Evolutionary conservation across 2,113 vertebrate species (phyloP).

Genomic region (Etheostoma cragini): DNA sequence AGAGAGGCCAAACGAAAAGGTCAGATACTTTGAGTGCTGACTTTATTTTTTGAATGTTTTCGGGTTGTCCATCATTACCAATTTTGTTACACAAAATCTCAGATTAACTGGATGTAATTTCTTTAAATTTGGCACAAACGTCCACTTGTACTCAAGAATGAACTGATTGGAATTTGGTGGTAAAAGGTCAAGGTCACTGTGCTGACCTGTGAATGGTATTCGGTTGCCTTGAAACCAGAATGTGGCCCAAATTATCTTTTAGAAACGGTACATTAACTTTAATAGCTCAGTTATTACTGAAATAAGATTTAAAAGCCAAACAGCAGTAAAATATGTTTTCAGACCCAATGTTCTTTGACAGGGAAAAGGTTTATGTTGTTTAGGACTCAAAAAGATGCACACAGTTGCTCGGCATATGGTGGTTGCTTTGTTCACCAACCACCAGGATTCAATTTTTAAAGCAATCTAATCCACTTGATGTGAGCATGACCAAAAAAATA

Average conservation of each 20-base stretch:
- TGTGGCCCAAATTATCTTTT: background rate
- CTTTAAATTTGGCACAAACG: too few species aligned
- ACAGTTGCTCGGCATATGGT: background rate
- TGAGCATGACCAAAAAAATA: background rate
- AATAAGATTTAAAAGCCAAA: background rate
- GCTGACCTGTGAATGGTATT: background rate
- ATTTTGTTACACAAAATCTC: too few species aligned
- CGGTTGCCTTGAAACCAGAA: background rate
- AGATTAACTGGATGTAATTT: too few species aligned
- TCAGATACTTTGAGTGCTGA: constrained; percentile 9
- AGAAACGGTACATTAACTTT: background rate
- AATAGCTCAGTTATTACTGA: background rate
- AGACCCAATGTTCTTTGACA: background rate
- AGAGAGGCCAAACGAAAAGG: constrained; percentile 84
- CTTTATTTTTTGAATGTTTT: background rate
- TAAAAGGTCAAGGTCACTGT: too few species aligned
- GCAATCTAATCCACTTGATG: background rate
- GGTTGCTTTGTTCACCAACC: background rate
- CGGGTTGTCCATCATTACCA: too few species aligned
- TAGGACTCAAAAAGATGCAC: background rate
- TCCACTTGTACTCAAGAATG: too few species aligned
- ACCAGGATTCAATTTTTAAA: background rate
- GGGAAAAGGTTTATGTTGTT: background rate
- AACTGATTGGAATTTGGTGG: too few species aligned
- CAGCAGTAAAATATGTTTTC: background rate